Evolutionary conservation across 1,140 invertebrate genomes (phyloP).

Genomic region (Magallana ariakensis): DNA sequence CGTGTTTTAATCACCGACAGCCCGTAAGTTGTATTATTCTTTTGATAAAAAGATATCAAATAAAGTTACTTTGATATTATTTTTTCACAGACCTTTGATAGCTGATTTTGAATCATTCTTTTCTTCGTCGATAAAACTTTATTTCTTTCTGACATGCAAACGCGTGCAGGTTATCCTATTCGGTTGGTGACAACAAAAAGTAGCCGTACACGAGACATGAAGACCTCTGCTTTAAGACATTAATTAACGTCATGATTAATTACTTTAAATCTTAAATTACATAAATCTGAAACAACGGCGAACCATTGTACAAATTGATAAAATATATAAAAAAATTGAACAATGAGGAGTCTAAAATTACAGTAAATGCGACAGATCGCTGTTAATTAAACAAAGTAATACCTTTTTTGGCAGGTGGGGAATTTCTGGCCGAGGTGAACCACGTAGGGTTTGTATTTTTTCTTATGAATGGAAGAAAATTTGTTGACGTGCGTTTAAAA

Average conservation of each 20-base stretch:
- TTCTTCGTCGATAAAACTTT: background rate
- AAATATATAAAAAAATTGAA: constrained; percentile 27
- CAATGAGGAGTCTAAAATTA: background rate
- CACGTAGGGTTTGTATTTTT: background rate
- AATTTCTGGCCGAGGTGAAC: background rate
- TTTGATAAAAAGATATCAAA: constrained; percentile 27
- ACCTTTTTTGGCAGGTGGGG: background rate
- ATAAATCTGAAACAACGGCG: constrained; percentile 22
- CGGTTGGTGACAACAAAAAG: too few relatives aligned
- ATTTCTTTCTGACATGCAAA: constrained; percentile 25
- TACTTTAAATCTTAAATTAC: constrained; percentile 32
- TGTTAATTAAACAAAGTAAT: constrained; percentile 15
- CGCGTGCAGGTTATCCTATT: too few relatives aligned
- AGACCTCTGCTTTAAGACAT: background rate
- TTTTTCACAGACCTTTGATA: constrained; percentile 27
- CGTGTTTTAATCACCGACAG: background rate
- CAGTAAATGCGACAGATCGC: background rate
- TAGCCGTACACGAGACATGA: background rate
- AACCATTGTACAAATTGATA: constrained; percentile 35
- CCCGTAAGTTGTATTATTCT: background rate
- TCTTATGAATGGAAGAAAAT: constrained; percentile 2
- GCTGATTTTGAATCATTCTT: background rate
- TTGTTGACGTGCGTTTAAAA: background rate
- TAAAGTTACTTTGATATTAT: constrained; percentile 25
- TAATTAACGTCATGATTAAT: constrained; percentile 29